A percentile compares a stretch with the other conserved stretches of the same genome.
Evolutionary conservation across 2,888 invertebrate species (phyloP).

Genomic region (Sepiola atlantica): DNA sequence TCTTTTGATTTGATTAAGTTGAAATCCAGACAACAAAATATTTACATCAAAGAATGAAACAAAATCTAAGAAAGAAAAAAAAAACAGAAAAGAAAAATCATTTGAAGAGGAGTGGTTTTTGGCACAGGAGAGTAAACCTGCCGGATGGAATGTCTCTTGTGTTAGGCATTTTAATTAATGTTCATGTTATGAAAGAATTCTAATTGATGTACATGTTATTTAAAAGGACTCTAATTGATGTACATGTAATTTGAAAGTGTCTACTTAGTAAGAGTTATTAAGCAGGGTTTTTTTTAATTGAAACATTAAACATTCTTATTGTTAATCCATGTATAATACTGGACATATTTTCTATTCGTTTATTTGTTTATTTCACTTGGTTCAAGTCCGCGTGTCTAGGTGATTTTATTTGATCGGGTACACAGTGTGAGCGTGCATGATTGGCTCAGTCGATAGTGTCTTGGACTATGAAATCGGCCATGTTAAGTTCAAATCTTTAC

Average conservation of each 20-base stretch:
- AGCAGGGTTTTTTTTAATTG: constrained; percentile 32
- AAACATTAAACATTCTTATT: background rate
- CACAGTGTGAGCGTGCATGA: too few species aligned
- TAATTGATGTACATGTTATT: background rate
- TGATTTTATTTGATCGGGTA: background rate
- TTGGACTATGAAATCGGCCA: too few species aligned
- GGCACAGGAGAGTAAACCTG: background rate
- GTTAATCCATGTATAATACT: background rate
- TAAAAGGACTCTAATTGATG: background rate
- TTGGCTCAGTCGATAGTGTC: too few species aligned
- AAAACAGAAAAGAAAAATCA: background rate
- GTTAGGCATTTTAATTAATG: background rate
- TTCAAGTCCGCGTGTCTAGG: background rate
- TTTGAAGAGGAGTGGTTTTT: background rate
- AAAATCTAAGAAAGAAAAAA: background rate
- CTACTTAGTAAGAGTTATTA: constrained; percentile 16
- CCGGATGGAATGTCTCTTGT: background rate
- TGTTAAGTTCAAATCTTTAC: too few species aligned
- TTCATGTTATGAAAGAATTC: background rate
- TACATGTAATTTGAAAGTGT: background rate
- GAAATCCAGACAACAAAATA: background rate
- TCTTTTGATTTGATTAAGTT: background rate
- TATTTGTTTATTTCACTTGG: background rate
- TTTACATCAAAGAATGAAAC: background rate
- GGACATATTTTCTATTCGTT: background rate